These are phyloP conservation scores for Melierax canorus DNA, from an alignment of 2,113 vertebrate genomes.

Conservation along the genomic window DNA sequence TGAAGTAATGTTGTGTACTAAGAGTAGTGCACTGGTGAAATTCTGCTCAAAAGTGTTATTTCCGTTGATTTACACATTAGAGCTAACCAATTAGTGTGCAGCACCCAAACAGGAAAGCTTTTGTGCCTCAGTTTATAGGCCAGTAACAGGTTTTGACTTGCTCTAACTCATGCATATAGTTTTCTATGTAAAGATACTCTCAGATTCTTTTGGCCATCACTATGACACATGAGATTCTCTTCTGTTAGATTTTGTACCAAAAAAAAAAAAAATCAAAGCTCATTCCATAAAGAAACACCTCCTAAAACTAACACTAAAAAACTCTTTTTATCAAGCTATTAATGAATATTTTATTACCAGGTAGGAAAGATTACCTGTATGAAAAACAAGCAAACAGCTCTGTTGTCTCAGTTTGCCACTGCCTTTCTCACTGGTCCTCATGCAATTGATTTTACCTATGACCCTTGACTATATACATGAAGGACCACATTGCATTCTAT, in stretches of 20 bases:
- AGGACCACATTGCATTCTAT: background rate
- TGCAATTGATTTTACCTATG: background rate
- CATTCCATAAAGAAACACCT: background rate
- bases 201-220: background rate
- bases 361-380: background rate
- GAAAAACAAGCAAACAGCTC: background rate
- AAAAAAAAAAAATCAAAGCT: background rate
- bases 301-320: background rate
- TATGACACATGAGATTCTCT: background rate
- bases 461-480: background rate
- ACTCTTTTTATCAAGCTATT: background rate
- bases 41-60: background rate
- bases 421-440: background rate
- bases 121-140: background rate
- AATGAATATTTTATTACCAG: background rate
- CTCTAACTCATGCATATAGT: background rate
- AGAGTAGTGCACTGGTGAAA: background rate
- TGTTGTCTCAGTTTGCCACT: background rate
- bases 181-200: background rate
- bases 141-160: background rate
- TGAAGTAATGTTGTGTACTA: background rate
- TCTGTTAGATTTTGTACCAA: background rate
- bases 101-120: background rate
- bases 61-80: background rate
- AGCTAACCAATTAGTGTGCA: background rate